phyloP scores from a whole-genome alignment of 2,113 vertebrate genomes.

The Colistium nudipinnis region DNA sequence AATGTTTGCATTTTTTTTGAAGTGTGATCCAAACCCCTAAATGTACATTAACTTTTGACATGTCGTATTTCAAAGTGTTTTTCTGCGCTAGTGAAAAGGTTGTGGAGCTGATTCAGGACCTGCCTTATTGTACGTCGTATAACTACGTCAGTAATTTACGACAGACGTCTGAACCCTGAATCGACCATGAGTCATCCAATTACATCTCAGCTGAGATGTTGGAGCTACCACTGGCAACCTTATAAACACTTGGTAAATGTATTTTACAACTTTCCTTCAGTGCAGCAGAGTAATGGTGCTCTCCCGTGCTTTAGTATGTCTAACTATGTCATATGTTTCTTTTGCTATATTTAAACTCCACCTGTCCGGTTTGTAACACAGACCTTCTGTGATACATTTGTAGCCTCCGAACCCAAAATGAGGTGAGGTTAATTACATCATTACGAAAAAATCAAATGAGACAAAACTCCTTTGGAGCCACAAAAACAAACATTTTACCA shows the following conservation, averaged over 20 bases:
- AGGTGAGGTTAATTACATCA: too few species aligned
- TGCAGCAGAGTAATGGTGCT: background rate
- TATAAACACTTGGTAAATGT: background rate
- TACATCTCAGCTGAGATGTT: background rate
- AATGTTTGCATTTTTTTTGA: background rate
- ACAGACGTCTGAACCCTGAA: background rate
- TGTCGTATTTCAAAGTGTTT: background rate
- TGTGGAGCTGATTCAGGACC: background rate
- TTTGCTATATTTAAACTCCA: too few species aligned
- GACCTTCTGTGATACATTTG: background rate
- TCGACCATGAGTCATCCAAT: background rate
- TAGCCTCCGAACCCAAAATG: too few species aligned
- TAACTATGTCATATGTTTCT: too few species aligned
- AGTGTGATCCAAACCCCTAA: background rate
- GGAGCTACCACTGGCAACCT: background rate
- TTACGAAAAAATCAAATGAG: too few species aligned
- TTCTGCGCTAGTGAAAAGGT: background rate
- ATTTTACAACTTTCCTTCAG: background rate
- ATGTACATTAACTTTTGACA: background rate
- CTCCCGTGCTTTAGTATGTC: background rate
- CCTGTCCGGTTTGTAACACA: too few species aligned
- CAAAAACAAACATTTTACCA: too few species aligned
- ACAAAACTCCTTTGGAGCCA: too few species aligned
- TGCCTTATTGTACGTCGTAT: background rate
- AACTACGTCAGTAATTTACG: background rate